These are phyloP conservation scores for Ceyx melanurus DNA, from an alignment of 2,113 vertebrate species.

Conservation along the genomic window DNA sequence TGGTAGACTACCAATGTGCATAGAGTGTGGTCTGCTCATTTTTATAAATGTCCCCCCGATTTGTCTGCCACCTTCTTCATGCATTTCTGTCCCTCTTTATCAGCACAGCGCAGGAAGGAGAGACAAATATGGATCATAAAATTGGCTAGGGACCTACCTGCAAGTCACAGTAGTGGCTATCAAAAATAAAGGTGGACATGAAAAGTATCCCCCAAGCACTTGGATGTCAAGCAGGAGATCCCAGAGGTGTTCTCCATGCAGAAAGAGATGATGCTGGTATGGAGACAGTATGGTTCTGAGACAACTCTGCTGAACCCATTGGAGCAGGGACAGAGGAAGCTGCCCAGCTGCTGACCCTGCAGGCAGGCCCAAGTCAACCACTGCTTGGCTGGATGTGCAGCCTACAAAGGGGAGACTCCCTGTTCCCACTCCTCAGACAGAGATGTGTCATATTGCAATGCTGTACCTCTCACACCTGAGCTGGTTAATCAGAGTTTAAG, in stretches of 20 bases:
- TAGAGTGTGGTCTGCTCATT: not conserved
- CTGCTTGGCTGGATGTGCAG: accelerated
- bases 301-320: not conserved
- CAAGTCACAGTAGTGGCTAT: not conserved
- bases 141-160: not conserved
- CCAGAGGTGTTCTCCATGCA: not conserved
- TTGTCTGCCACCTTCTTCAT: not conserved
- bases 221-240: not conserved
- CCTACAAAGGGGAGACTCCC: not conserved
- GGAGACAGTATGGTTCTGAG: not conserved
- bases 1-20: not conserved
- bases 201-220: not conserved
- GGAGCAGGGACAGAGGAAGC: not conserved
- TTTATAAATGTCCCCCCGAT: not conserved
- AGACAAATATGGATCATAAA: not conserved
- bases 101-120: not conserved
- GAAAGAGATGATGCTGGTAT: not conserved
- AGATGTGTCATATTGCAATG: accelerated
- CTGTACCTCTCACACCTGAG: not conserved
- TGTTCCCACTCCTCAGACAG: not conserved
- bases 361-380: not conserved
- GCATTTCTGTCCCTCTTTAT: not conserved
- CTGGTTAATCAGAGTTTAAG: not conserved
- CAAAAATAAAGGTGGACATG: not conserved
- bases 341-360: not conserved